Evolutionary conservation across 2,797 vertebrate genomes (phyloP), one percentile per base, ranked within the genome.

Genomic region (Malacoraja senta): DNA sequence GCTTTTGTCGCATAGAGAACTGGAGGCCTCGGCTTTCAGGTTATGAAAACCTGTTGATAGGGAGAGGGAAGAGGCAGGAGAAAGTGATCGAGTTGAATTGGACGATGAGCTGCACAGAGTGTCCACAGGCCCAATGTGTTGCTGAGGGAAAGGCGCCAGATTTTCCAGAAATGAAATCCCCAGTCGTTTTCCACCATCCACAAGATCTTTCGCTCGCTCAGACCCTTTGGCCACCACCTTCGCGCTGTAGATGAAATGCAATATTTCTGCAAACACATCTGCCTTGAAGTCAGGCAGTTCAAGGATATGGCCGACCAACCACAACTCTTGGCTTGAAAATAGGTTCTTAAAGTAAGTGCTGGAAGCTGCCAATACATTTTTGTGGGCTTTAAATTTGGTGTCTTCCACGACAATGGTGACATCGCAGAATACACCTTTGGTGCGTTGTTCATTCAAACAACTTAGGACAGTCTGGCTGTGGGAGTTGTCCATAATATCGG

Each of bases 381-480:
- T 98, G 94, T 99, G 99, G 93, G 99, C 99, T 94, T 97, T 98
- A 95, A 99, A 99, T 95, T 99, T 99, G 83, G 98, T 98, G 93
- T 99, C 99, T 95, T 99, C 99, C 95, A 99, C 99, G 35, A 99
- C 98, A 93, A 99, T 98, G 92, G 98, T 99, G 93, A 99, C 98
- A 93, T 99, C 99, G 44, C 99, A 99, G 94, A 99, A 97, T 94
- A 99, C 97, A 93, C 98, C 99, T 93, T 97, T 97, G 65, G 97
- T 98, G 77, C 98, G 98, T 94, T 99, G 99, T 94, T 99, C 99
- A 17, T 99, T 99, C 94, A 99, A 96, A 95, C 97, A 97, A 95
- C 97, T 97, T 71, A 99, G 98, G 88, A 99, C 97, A 0, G 96
- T 96, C 94, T 97, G 97, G 94, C 98, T 97, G 95, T 99, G 98